A percentile compares a stretch with the other conserved stretches of the same genome.
These are phyloP conservation scores for Euschistus heros DNA, from an alignment of 1,140 invertebrate species.

Conservation along the genomic window DNA sequence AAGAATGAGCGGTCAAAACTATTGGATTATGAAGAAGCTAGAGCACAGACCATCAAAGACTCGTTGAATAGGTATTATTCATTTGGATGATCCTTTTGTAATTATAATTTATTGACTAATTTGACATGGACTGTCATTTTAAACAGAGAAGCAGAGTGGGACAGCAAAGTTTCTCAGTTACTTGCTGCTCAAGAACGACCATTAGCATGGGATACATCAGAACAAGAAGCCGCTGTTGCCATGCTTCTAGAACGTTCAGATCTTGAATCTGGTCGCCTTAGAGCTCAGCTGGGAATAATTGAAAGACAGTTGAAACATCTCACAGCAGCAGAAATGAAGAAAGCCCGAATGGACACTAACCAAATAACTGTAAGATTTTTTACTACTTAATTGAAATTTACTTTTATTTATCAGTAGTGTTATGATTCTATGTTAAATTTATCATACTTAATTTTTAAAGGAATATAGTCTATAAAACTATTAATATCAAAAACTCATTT, in stretches of 20 bases:
- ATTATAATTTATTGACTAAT: not conserved
- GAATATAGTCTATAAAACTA: no score
- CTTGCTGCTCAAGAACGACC: slow-evolving; percentile 41
- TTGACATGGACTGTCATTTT: no score
- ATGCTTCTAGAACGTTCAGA: slow-evolving; percentile 61
- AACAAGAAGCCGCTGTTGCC: slow-evolving; percentile 59
- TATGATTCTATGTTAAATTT: no score
- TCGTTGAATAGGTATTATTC: slow-evolving; percentile 8
- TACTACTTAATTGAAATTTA: not conserved
- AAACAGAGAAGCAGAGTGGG: slow-evolving; percentile 43
- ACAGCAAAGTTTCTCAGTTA: slow-evolving; percentile 44
- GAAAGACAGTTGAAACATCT: slow-evolving; percentile 61
- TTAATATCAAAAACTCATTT: no score
- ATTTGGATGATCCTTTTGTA: not conserved
- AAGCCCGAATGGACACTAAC: slow-evolving; percentile 51
- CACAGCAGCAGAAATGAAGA: slow-evolving; percentile 63
- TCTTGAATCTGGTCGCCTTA: slow-evolving; percentile 58
- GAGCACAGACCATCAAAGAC: slow-evolving; percentile 16
- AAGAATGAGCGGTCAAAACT: slow-evolving; percentile 11
- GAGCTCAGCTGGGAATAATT: slow-evolving; percentile 65
- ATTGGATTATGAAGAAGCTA: slow-evolving; percentile 13
- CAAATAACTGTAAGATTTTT: slow-evolving; percentile 48
- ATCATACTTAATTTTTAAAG: no score
- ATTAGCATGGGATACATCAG: slow-evolving; percentile 1
- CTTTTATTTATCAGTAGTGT: no score